phyloP scores from a whole-genome alignment of 35 echinoderm and acorn worm genomes.

The Heliocidaris tuberculata region DNA sequence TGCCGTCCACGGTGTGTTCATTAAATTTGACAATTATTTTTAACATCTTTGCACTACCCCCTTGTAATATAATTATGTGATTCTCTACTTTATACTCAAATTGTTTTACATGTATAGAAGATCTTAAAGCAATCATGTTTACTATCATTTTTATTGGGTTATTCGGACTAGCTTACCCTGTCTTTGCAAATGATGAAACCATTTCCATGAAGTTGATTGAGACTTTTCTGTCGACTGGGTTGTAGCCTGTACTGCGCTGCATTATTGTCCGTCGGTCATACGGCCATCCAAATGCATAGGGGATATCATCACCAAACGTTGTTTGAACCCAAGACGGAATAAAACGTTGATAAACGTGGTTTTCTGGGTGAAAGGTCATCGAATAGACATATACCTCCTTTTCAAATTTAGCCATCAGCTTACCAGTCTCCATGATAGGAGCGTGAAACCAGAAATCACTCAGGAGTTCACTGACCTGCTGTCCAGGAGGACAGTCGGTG shows the following conservation, averaged over 20 bases:
- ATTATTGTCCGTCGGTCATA: not conserved
- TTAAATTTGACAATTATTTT: too few relatives aligned
- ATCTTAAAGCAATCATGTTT: too few relatives aligned
- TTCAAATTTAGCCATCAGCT: not conserved
- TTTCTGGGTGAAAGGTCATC: not conserved
- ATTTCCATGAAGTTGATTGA: constrained; percentile 30
- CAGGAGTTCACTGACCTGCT: constrained; percentile 22
- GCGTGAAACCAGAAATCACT: not conserved
- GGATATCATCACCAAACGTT: constrained; percentile 26
- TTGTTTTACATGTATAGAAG: too few relatives aligned
- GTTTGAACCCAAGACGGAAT: not conserved
- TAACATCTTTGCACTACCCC: too few relatives aligned
- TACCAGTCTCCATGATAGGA: not conserved
- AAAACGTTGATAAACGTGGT: not conserved
- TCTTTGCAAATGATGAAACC: constrained; percentile 27
- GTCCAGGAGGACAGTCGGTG: not conserved
- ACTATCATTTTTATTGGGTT: too few relatives aligned
- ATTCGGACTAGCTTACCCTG: not conserved
- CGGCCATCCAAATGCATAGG: constrained; percentile 10
- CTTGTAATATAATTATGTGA: too few relatives aligned
- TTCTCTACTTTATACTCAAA: too few relatives aligned
- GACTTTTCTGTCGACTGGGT: not conserved
- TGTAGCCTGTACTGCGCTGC: not conserved
- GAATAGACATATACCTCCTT: constrained; percentile 20
- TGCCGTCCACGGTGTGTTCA: too few relatives aligned